Conservation (phyloP, 2,113 vertebrate genomes). For the Gobiocypris rarus region DNA sequence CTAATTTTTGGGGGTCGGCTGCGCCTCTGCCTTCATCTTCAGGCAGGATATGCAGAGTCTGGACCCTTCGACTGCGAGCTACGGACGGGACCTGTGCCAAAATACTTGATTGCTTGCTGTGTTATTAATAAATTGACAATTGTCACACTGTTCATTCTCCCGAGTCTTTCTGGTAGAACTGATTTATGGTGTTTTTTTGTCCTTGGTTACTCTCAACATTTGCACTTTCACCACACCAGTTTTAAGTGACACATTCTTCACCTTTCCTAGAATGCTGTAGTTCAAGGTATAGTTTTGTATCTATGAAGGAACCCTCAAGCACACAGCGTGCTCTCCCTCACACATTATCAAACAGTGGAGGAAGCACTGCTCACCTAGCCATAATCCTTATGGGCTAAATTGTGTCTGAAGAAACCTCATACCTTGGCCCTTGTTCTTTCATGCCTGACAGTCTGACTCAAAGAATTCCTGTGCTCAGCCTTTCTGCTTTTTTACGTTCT, state of each 20-base stretch:
- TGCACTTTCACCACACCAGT: background rate
- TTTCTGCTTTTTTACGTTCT: background rate
- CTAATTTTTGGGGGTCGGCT: too few species aligned
- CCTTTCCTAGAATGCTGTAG: background rate
- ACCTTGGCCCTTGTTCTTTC: background rate
- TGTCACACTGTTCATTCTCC: too few species aligned
- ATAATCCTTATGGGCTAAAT: background rate
- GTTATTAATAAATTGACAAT: too few species aligned
- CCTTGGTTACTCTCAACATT: background rate
- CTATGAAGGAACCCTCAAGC: background rate
- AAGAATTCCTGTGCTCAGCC: background rate
- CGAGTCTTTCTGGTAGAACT: too few species aligned
- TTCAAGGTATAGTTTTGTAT: background rate
- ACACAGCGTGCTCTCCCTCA: background rate
- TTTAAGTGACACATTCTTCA: background rate
- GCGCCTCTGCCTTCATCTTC: too few species aligned
- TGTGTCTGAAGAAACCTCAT: background rate
- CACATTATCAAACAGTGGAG: background rate
- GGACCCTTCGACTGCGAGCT: too few species aligned
- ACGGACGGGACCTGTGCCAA: too few species aligned
- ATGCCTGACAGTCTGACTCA: conserved; percentile 8
- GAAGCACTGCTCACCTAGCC: background rate
- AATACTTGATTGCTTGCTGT: too few species aligned
- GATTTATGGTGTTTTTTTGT: background rate
- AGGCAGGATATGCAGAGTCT: too few species aligned